A percentile compares a stretch with the other conserved stretches of the same genome.
These are phyloP conservation scores for Heliconius hewitsoni DNA, from an alignment of 1,140 invertebrate species.

Conservation along the genomic window DNA sequence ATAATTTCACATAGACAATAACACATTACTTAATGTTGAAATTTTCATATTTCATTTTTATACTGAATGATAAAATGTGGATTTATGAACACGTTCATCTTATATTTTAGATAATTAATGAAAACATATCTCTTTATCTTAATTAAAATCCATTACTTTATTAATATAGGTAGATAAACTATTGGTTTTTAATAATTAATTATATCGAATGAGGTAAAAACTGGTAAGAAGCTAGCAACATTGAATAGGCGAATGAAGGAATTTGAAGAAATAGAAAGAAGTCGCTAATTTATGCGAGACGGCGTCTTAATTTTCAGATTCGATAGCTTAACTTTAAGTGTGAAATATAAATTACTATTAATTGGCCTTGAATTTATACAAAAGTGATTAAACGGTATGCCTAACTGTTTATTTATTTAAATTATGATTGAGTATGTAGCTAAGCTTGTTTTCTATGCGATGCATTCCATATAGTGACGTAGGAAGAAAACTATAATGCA, in stretches of 20 bases:
- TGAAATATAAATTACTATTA: slow-evolving; percentile 62
- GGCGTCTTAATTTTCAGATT: slow-evolving; percentile 79
- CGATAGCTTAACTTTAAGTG: slow-evolving; percentile 65
- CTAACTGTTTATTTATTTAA: slow-evolving; percentile 49
- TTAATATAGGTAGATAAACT: slow-evolving; percentile 4
- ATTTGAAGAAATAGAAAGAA: slow-evolving; percentile 80
- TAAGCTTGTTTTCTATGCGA: slow-evolving; percentile 76
- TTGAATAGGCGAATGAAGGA: slow-evolving; percentile 70
- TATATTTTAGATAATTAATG: no score
- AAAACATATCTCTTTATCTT: no score
- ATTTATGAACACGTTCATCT: no score
- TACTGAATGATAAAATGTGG: no score
- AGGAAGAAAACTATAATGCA: slow-evolving; percentile 68
- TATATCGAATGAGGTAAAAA: not conserved
- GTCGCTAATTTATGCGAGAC: slow-evolving; percentile 77
- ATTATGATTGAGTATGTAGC: slow-evolving; percentile 54
- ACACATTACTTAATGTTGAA: no score
- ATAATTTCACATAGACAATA: no score
- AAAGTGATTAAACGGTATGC: slow-evolving; percentile 47
- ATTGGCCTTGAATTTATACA: slow-evolving; percentile 54
- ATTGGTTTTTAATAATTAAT: not conserved
- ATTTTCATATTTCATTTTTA: no score
- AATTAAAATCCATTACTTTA: not conserved
- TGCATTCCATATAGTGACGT: slow-evolving; percentile 75
- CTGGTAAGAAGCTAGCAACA: slow-evolving; percentile 33